Evolutionary conservation across 2,888 invertebrate species (phyloP).

Genomic region (Leucoptera coffeella): DNA sequence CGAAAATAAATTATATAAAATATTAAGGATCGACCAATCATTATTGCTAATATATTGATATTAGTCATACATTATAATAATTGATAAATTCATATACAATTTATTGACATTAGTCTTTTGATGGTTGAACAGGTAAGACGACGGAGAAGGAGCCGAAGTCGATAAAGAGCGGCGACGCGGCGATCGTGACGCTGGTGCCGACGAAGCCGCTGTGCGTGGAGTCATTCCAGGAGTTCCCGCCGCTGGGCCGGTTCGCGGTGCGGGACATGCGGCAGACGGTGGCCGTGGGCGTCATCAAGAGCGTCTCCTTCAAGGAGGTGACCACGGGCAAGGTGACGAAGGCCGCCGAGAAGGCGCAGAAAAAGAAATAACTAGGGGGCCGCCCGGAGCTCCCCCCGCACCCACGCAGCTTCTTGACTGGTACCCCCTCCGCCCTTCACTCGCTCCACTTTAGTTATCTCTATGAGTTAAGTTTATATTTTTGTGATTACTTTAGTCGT

Average conservation of each 20-base stretch:
- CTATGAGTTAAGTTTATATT: constrained; percentile 48
- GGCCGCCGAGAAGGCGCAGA: constrained; percentile 97
- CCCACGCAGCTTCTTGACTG: constrained; percentile 41
- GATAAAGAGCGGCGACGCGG: constrained; percentile 83
- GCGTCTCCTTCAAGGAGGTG: constrained; percentile 83
- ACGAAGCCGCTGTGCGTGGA: constrained; percentile 98
- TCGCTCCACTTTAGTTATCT: constrained; percentile 47
- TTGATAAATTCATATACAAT: no score
- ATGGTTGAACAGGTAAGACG: constrained; percentile 70
- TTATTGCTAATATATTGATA: no score
- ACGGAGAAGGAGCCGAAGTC: constrained; percentile 87
- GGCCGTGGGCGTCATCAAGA: constrained; percentile 95
- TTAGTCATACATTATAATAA: no score
- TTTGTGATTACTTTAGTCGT: constrained; percentile 51
- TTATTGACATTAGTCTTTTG: no score
- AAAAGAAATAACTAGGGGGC: constrained; percentile 94
- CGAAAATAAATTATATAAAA: not conserved
- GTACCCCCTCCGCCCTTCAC: constrained; percentile 26
- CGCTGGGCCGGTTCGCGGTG: constrained; percentile 96
- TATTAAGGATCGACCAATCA: no score
- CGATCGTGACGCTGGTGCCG: constrained; percentile 89
- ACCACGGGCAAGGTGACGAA: constrained; percentile 95
- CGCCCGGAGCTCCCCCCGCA: constrained; percentile 3
- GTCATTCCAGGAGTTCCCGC: constrained; percentile 96
- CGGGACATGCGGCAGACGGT: constrained; percentile 99